Evolutionary conservation across 2,888 invertebrate genomes (phyloP), one percentile per base, ranked within the genome.

Genomic region (Dicyrtoma fusca): DNA sequence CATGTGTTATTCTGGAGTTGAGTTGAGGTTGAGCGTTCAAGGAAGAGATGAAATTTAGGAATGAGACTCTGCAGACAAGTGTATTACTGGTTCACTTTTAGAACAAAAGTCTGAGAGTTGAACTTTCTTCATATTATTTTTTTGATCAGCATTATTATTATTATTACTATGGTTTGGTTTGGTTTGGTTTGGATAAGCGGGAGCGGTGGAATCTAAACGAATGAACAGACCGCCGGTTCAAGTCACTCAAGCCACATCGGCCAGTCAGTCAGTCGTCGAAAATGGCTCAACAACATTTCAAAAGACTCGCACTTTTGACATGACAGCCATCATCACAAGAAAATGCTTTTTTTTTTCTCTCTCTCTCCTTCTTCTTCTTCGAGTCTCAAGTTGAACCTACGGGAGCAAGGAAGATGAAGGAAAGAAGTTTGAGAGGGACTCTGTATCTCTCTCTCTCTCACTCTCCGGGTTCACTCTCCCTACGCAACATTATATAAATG

Each of bases 201-300:
- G 42, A 69, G 53, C 57, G 53, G 45, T 21, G 26, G 23, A 57
- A 13, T 42, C 66, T 66, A 14, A 45, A n/a, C n/a, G 19, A 21
- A 34, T 42, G 26, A 45, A 8, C 53, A n/a, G 17, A 42, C 62
- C 10, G 45, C 53, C 53, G 51, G 47, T 42, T 61, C 49, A 34
- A 65, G 51, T 65, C 51, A 65, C n/a, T 51, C 26, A 51, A 51
- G 51, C 25, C 63, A 47, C 63, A 47, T 10, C 45, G 57, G 55
- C 21, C 26, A 57, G 69, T 59, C 59, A 47, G 69, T 59, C 57
- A 69, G 69, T 73, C 76, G 74, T 74, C 71, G 71, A 75, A 77
- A 77, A 74, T 71, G 73, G 75, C 76, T 77, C 77, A 76, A 79
- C 78, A 79, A 79, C 79, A 78, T 79, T 79, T 79, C 79, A 79